Conservation (phyloP, 2,888 invertebrate genomes). For the Pollenia amentaria region DNA sequence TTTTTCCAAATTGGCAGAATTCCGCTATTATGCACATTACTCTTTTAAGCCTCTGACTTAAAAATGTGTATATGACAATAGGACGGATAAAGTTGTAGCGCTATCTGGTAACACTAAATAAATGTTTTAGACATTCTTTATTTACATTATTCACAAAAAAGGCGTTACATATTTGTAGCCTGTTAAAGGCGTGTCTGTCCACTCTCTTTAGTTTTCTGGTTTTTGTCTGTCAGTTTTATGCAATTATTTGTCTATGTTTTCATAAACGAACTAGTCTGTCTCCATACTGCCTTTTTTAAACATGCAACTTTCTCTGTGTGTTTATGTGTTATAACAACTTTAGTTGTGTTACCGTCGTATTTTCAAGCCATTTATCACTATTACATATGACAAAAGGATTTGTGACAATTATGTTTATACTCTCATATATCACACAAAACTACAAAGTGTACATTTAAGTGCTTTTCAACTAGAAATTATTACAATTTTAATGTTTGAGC, state of each 20-base stretch:
- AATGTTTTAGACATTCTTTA: slow-evolving; percentile 31
- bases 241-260: slow-evolving; percentile 36
- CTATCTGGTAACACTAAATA: slow-evolving; percentile 31
- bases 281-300: not conserved
- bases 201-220: not conserved
- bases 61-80: not conserved
- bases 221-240: slow-evolving; percentile 2
- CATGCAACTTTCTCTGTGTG: not conserved
- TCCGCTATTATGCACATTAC: not conserved
- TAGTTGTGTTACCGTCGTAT: slow-evolving; percentile 53
- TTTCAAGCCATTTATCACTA: slow-evolving; percentile 69
- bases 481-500: slow-evolving; percentile 13
- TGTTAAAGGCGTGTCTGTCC: slow-evolving; percentile 20
- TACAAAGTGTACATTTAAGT: slow-evolving; percentile 21
- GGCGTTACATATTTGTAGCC: slow-evolving; percentile 18
- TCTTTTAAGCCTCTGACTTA: not conserved
- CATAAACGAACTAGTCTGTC: not conserved
- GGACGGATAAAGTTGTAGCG: not conserved
- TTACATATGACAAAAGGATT: slow-evolving; percentile 71
- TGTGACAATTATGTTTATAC: slow-evolving; percentile 68
- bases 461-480: slow-evolving; percentile 21
- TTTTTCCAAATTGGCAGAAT: not conserved
- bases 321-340: slow-evolving; percentile 55
- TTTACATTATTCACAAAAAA: slow-evolving; percentile 12
- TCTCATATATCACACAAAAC: slow-evolving; percentile 10